Evolutionary conservation across 2,888 invertebrate species (phyloP).

Genomic region (Ormyrus thymus): DNA sequence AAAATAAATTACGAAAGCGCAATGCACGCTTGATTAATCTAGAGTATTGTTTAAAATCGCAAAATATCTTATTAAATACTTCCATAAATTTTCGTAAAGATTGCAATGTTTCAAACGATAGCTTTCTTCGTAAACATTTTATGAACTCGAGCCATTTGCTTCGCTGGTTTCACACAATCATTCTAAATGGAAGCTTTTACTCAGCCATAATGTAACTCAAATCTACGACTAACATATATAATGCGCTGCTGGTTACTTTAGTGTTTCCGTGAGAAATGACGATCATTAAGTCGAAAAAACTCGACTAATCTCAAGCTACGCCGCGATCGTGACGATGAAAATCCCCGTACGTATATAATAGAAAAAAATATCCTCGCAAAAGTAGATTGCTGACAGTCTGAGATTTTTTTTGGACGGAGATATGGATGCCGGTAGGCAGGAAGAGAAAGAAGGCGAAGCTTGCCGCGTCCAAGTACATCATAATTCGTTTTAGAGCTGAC

Average conservation of each 20-base stretch:
- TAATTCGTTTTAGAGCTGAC: not conserved
- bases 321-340: not conserved
- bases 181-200: constrained; percentile 27
- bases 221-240: constrained; percentile 35
- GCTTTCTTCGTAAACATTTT: constrained; percentile 7
- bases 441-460: not conserved
- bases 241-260: constrained; percentile 17
- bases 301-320: constrained; percentile 3
- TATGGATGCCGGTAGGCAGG: not conserved
- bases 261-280: constrained; percentile 30
- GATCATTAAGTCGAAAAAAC: constrained; percentile 29
- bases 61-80: not conserved
- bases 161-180: constrained; percentile 8
- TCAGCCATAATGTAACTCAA: constrained; percentile 33
- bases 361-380: constrained; percentile 30
- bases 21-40: too few species aligned
- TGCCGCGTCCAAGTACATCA: not conserved
- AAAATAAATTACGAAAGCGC: too few species aligned
- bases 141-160: constrained; percentile 5
- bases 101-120: not conserved
- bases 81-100: constrained; percentile 1
- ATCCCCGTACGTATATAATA: constrained; percentile 10
- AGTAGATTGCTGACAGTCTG: not conserved
- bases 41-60: not conserved
- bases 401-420: constrained; percentile 16